Evolutionary conservation across 2,888 invertebrate species (phyloP).

Genomic region (Nyleta sp.): DNA sequence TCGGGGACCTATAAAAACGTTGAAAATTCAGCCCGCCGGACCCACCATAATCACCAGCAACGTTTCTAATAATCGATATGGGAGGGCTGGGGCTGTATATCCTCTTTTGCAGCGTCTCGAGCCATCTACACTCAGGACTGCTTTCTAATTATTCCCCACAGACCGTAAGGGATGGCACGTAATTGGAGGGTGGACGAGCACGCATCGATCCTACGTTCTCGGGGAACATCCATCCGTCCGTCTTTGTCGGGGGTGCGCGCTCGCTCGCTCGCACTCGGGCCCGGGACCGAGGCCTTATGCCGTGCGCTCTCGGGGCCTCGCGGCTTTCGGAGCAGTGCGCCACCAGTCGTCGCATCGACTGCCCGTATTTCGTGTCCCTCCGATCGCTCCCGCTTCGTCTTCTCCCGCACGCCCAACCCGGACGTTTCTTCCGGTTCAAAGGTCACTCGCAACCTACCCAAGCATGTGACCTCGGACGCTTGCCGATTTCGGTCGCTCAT

Average conservation of each 20-base stretch:
- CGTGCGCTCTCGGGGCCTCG: conserved; percentile 51
- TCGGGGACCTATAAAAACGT: too few relatives aligned
- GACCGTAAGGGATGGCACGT: conserved; percentile 77
- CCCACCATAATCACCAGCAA: conserved; percentile 19
- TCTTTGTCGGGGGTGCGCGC: conserved; percentile 52
- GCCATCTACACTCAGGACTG: conserved; percentile 72
- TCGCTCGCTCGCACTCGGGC: conserved; percentile 39
- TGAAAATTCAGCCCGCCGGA: too few relatives aligned
- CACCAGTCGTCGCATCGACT: conserved; percentile 78
- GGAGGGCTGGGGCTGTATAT: conserved; percentile 45
- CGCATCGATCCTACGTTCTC: conserved; percentile 76
- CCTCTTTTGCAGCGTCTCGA: conserved; percentile 64
- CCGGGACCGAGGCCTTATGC: conserved; percentile 46
- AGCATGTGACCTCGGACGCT: too few relatives aligned
- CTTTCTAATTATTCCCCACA: conserved; percentile 80
- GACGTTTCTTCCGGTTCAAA: too few relatives aligned
- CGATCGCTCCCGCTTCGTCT: too few relatives aligned
- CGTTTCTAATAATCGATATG: conserved; percentile 59
- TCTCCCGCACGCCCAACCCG: too few relatives aligned
- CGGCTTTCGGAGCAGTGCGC: conserved; percentile 76
- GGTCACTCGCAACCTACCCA: too few relatives aligned
- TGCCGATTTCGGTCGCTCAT: too few relatives aligned
- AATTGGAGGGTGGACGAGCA: conserved; percentile 78
- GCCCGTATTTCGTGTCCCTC: conserved; percentile 72
- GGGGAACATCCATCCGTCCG: conserved; percentile 69